Base-by-base conservation (phyloP, 2,113 vertebrate species). In the Chaenocephalus aceratus region DNA sequence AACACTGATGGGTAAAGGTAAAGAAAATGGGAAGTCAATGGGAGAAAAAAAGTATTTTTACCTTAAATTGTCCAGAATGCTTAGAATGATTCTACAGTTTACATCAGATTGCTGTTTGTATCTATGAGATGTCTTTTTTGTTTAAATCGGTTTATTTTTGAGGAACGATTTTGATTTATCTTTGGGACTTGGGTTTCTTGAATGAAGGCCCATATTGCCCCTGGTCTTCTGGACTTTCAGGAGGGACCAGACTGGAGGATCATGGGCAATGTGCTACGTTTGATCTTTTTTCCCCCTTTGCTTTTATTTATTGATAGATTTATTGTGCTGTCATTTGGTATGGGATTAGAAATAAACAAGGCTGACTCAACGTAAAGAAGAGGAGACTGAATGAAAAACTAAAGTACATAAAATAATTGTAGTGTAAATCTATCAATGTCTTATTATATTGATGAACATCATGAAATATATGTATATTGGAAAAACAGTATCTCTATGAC, bases 371-470 rank as follows among this genome's bases (percentile, higher is more conserved):
- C 51, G 82, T 85, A 91, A 93, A 83, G 85, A 80, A 91, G 82
- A 91, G 86, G 86, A 92, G 93, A 91, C 75, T 89, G 89, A 92
- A 88, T 91, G 94, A 91, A 84, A 93, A 94, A 87, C 87, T 91
- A 90, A 95, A 93, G 89, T 95, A 92, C 93, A 95, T 94, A 89
- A 93, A 95, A 93, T 94, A 93, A 93, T 92, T 94, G 94, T 96
- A 94, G 94, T 95, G 95, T 95, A 95, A 95, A 95, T 94, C 93
- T 93, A 94, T 95, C 94, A 95, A 94, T 95, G 95, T 96, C 94
- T 95, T 94, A 95, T 95, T 95, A 95, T 96, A 95, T 92, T 93
- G 94, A 95, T 94, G 94, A 96, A 94, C 94, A 95, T 95, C 92
- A 94, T 94, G 92, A 94, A 93, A 94, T 90, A 95, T 94, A 95